Evolutionary conservation across 2,113 vertebrate species (phyloP).

Genomic region (Sturnira hondurensis): DNA sequence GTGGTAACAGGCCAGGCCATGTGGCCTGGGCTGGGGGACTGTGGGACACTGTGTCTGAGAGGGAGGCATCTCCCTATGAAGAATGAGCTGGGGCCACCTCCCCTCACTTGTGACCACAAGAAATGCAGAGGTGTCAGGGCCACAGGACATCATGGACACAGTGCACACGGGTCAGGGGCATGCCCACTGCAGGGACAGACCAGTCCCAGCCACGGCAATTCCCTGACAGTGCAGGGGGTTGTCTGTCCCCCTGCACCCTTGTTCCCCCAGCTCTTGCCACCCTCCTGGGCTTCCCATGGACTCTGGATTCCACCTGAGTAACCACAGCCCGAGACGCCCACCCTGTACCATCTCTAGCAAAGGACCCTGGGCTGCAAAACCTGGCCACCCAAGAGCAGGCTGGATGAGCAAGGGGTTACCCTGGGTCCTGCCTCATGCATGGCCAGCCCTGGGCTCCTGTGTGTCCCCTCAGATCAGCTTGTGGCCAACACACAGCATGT

Average conservation of each 20-base stretch:
- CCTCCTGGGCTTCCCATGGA: not conserved
- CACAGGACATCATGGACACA: not conserved
- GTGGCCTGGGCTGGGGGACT: not conserved
- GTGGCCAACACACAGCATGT: not conserved
- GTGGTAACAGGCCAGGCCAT: not conserved
- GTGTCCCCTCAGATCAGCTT: not conserved
- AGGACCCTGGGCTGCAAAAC: not conserved
- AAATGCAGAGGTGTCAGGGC: not conserved
- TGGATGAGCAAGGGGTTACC: not conserved
- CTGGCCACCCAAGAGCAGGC: not conserved
- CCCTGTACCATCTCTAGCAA: not conserved
- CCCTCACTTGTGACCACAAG: not conserved
- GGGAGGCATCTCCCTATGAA: not conserved
- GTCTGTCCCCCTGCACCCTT: not conserved
- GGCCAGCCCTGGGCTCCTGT: not conserved
- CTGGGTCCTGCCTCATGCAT: not conserved
- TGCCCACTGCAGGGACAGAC: not conserved
- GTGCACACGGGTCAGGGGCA: rapidly evolving
- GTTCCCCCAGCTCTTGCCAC: not conserved
- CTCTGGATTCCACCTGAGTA: not conserved
- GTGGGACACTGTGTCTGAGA: not conserved
- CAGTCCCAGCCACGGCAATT: too few relatives aligned
- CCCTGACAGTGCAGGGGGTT: not conserved
- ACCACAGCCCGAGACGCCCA: not conserved
- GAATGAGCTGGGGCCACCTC: not conserved